Percentiles rank a stretch among this genome's conserved stretches.
Conservation (phyloP, 2,888 invertebrate species). For the Caenorhabditis virilis region DNA sequence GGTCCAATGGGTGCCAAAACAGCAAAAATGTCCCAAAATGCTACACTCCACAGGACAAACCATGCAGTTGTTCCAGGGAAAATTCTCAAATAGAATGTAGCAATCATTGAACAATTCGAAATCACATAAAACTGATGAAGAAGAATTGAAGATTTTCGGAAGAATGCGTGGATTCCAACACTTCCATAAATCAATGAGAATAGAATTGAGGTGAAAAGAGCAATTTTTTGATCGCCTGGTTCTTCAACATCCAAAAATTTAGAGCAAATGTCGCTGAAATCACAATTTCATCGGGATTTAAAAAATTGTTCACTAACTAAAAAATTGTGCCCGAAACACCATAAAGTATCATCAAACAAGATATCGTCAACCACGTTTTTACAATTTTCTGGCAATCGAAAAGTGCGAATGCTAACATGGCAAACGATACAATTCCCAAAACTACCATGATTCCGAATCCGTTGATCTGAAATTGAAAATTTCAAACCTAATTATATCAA, state of each 20-base stretch:
- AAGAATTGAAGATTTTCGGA: slow-evolving; percentile 27
- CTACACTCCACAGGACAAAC: slow-evolving; percentile 52
- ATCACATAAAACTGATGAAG: slow-evolving; percentile 57
- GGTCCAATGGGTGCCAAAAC: slow-evolving; percentile 58
- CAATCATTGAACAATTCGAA: slow-evolving; percentile 55
- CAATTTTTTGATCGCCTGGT: slow-evolving; percentile 1
- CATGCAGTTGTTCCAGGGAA: slow-evolving; percentile 55
- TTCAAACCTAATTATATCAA: no score
- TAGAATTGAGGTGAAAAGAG: not conserved
- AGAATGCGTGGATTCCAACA: slow-evolving; percentile 32
- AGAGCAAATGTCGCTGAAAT: slow-evolving; percentile 11
- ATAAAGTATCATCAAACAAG: slow-evolving; percentile 54
- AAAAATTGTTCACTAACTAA: slow-evolving; percentile 24
- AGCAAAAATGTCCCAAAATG: slow-evolving; percentile 58
- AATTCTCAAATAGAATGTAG: slow-evolving; percentile 53
- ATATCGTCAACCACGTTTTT: slow-evolving; percentile 48
- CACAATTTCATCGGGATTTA: no score
- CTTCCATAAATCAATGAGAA: slow-evolving; percentile 16
- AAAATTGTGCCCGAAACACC: slow-evolving; percentile 47
- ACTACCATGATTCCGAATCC: slow-evolving; percentile 47
- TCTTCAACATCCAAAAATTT: slow-evolving; percentile 13
- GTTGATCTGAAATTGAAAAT: slow-evolving; percentile 54
- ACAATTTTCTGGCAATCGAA: slow-evolving; percentile 50
- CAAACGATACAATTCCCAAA: slow-evolving; percentile 51
- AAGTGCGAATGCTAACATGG: slow-evolving; percentile 56